phyloP scores from a whole-genome alignment of 2,113 vertebrate species.

The Tyto alba region DNA sequence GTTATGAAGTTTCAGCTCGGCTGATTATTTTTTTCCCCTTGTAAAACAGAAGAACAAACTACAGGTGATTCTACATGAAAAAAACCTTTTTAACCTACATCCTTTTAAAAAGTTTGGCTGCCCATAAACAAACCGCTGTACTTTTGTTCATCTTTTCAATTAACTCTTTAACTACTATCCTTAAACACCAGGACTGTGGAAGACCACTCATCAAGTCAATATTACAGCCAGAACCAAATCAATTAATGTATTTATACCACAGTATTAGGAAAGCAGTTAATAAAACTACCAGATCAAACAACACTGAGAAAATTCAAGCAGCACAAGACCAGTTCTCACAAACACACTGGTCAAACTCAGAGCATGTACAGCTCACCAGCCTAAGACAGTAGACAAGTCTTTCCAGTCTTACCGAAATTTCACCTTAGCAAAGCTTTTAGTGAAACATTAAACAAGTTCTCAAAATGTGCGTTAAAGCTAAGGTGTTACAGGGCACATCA shows the following conservation, averaged over 20 bases:
- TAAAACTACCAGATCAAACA: not conserved
- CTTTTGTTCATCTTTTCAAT: not conserved
- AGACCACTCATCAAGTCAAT: not conserved
- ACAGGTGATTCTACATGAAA: not conserved
- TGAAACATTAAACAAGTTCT: constrained; percentile 1
- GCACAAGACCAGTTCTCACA: not conserved
- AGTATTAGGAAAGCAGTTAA: not conserved
- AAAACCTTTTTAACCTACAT: not conserved
- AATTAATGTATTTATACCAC: not conserved
- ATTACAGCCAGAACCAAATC: not conserved
- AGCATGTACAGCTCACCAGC: not conserved
- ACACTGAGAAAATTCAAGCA: not conserved
- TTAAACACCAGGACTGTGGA: not conserved
- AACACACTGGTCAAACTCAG: not conserved
- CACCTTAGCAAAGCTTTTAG: not conserved
- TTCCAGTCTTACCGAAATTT: not conserved
- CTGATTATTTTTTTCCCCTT: not conserved
- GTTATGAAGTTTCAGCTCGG: not conserved
- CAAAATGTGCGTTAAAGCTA: not conserved
- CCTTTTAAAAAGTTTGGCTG: not conserved
- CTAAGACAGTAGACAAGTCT: not conserved
- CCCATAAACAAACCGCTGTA: not conserved
- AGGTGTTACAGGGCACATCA: not conserved
- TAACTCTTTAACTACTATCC: not conserved
- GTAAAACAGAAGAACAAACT: not conserved